Base-by-base conservation (phyloP, 2,113 vertebrate species). In the Pristiophorus japonicus region DNA sequence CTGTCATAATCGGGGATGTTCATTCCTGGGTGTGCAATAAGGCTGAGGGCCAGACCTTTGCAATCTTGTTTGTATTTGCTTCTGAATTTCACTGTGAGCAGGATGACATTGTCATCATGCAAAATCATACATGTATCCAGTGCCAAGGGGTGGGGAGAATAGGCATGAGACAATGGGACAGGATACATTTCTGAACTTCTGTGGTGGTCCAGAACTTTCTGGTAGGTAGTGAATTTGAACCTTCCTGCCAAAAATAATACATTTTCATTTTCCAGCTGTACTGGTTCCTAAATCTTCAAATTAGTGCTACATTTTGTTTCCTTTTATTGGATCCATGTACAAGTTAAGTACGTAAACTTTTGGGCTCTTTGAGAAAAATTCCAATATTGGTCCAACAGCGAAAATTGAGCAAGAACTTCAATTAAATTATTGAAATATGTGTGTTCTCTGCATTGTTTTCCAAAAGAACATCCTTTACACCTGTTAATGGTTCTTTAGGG, bases 401-500 rank as follows among this genome's bases (percentile, higher is more conserved):
- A 24, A 85, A 45, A 85, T 22, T 47, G 81, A 85, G 22, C 42
- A 45, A 47, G 22, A 42, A 45, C 6, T 85, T 45, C 22, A 20
- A 85, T 85, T 85, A 85, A 47, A 85, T 47, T 14, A 47, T 85
- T 47, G 81, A 85, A 85, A 85, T 85, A 6, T 85, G 42, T 85
- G 81, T 85, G 81, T 85, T 85, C 42, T 22, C 18, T 22, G 81
- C 8, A 45, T 22, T 85, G 14, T 91, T 94, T 95, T 96, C 96
- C 96, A 95, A 96, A 96, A 96, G 96, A 85, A 95, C 85, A 95
- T 95, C 96, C 94, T 95, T 85, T 96, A 96, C 96, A 96, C 96
- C 96, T 97, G 96, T 96, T 97, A 85, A 96, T 95, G 96, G 45
- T 96, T 97, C 95, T 51, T n/a, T n/a, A n/a, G n/a, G n/a, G n/a